Evolutionary conservation across 2,797 vertebrate species (phyloP), one percentile per base, ranked within the genome.

Genomic region (Microctenopoma lineatum): DNA sequence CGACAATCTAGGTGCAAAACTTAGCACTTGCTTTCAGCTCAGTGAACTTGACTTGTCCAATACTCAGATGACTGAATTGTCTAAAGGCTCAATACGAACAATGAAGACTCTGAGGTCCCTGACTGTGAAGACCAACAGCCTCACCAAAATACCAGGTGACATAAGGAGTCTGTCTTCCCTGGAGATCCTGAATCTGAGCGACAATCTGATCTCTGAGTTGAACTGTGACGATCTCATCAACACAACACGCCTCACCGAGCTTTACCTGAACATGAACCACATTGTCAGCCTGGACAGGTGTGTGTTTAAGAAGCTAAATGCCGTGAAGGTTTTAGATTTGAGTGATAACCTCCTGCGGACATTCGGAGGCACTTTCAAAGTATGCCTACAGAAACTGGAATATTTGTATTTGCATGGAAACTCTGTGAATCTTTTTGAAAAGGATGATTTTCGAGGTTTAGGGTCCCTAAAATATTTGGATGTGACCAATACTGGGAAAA

Each of bases 331-430:
- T 68, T 65, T 77, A 14, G 41, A 67, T 45, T 0, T 79, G 18
- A 59, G 59, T 3, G 0, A 15, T 0, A 81, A 84, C 0, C 4
- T 41, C 14, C 5, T 77, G 4, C 34, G 26, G 7, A 75, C 48
- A 15, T 38, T 79, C 0, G 18, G 6, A 25, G 16, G 12, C 0
- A 4, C 41, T 34, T 77, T 73, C 12, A 69, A 57, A 14, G 15
- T 1, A 7, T 4, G 32, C 7, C 60, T 46, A 12, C 25, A 10
- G 11, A 67, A 9, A 0, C 55, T 84, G 0, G 18, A 81, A 18
- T 16, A 12, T 36, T 25, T 84, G 55, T 26, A 79, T 44, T 58
- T 84, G 15, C 46, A 36, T 26, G 41, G 52, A 2, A 75, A 76
- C 21, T 13, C 5, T 21, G 0, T 65, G 2, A 0, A 2, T 3